Conservation (phyloP, 2,113 vertebrate species). For the Canis aureus region DNA sequence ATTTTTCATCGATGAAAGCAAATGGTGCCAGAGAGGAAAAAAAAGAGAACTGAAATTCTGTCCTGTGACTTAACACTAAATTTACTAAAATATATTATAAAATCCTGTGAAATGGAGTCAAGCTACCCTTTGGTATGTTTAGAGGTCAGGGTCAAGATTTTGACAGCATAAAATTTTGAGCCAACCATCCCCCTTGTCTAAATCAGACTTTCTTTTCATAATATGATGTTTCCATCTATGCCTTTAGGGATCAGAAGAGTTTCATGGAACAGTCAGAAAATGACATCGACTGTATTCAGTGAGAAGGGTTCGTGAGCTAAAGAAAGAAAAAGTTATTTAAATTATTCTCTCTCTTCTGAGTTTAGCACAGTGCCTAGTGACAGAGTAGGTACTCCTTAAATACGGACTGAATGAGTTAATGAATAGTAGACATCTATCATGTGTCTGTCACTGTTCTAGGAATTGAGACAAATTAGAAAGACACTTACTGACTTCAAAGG, state of each 20-base stretch:
- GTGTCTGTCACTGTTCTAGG: constrained; percentile 58
- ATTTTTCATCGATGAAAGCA: constrained; percentile 49
- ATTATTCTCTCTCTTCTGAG: neutral
- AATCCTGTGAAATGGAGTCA: neutral
- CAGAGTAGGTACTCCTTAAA: neutral
- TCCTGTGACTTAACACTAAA: neutral
- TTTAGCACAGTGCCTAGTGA: neutral
- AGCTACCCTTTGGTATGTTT: neutral
- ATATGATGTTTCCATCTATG: neutral
- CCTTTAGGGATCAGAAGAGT: neutral
- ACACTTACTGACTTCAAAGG: neutral
- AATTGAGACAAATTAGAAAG: neutral
- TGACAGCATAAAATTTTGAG: constrained; percentile 20
- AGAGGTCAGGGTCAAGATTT: neutral
- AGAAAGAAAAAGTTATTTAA: constrained; percentile 39
- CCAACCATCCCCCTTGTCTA: neutral
- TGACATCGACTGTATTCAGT: neutral
- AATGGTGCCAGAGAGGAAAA: neutral
- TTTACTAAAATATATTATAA: constrained; percentile 44
- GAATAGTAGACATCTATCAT: constrained; percentile 55
- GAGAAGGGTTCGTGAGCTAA: neutral
- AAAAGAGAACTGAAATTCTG: neutral
- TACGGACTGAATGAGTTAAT: neutral
- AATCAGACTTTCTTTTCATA: neutral
- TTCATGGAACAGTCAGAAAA: neutral